Percentiles rank a stretch among this genome's conserved stretches.
Evolutionary conservation across 2,113 vertebrate genomes (phyloP).

Genomic region (Perca flavescens): DNA sequence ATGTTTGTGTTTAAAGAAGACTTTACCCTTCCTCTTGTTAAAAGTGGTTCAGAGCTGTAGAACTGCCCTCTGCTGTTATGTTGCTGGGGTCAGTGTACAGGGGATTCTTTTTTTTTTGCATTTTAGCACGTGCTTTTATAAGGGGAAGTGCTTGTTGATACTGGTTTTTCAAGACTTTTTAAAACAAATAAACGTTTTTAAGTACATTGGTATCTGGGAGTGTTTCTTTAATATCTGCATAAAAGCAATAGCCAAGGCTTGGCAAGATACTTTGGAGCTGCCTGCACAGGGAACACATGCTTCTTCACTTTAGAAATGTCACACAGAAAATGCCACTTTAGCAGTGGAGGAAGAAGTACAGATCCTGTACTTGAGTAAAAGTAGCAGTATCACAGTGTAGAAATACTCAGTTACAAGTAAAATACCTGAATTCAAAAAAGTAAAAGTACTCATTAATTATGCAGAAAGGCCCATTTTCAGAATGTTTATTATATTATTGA

Average conservation of each 20-base stretch:
- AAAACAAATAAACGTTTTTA: slow-evolving; percentile 94
- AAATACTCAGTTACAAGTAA: too few species aligned
- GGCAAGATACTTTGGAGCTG: background rate
- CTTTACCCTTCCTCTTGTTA: slow-evolving; percentile 83
- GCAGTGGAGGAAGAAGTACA: background rate
- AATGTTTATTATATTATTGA: too few species aligned
- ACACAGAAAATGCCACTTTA: background rate
- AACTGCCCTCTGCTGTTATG: slow-evolving; percentile 84
- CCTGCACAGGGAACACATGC: background rate
- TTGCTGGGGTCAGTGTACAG: slow-evolving; percentile 90
- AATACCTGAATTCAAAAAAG: too few species aligned
- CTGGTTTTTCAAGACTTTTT: slow-evolving; percentile 94
- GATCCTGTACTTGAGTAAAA: too few species aligned
- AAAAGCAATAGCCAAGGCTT: background rate
- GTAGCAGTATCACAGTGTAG: too few species aligned
- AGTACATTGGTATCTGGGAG: slow-evolving; percentile 23
- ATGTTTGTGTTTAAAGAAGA: slow-evolving; percentile 89
- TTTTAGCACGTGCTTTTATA: slow-evolving; percentile 93
- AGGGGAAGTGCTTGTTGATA: slow-evolving; percentile 94
- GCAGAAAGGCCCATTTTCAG: too few species aligned
- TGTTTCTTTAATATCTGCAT: slow-evolving; percentile 21
- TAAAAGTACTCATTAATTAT: too few species aligned
- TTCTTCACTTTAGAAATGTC: background rate
- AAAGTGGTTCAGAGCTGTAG: slow-evolving; percentile 89
- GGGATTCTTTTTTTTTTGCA: slow-evolving; percentile 89